Conservation (phyloP, 1,140 invertebrate species). For the Caerostris darwini region DNA sequence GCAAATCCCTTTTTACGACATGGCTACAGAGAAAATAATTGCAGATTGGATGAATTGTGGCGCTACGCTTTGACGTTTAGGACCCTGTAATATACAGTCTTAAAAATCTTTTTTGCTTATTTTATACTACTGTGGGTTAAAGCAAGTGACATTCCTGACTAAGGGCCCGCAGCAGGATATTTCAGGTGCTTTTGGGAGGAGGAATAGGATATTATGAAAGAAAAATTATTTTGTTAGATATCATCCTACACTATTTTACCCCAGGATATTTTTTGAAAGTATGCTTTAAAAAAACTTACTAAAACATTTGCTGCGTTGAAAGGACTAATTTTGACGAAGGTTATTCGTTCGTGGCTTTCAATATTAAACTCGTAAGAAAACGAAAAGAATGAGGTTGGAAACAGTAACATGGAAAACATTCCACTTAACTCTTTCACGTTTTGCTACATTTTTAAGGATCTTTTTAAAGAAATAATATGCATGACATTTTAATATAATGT, state of each 20-base stretch:
- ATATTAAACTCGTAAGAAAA: no score
- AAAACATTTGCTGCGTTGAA: background rate
- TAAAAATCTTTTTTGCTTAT: constrained; percentile 16
- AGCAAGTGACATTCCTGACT: background rate
- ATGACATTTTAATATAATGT: no score
- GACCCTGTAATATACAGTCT: constrained; percentile 8
- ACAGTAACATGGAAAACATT: no score
- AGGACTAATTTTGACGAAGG: background rate
- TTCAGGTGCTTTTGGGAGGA: background rate
- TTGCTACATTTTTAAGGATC: no score
- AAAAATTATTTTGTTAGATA: background rate
- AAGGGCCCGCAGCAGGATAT: background rate
- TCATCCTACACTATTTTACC: background rate
- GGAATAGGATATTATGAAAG: background rate
- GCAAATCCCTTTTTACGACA: background rate
- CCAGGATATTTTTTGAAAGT: background rate
- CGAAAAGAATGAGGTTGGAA: no score
- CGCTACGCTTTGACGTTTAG: background rate
- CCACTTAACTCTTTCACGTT: no score
- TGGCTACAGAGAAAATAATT: background rate
- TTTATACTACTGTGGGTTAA: background rate
- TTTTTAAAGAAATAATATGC: no score
- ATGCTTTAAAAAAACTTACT: background rate
- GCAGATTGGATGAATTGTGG: constrained; percentile 5
- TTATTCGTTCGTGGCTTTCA: no score